Evolutionary conservation across 2,888 invertebrate genomes (phyloP).

Genomic region (Catocala fraxini): DNA sequence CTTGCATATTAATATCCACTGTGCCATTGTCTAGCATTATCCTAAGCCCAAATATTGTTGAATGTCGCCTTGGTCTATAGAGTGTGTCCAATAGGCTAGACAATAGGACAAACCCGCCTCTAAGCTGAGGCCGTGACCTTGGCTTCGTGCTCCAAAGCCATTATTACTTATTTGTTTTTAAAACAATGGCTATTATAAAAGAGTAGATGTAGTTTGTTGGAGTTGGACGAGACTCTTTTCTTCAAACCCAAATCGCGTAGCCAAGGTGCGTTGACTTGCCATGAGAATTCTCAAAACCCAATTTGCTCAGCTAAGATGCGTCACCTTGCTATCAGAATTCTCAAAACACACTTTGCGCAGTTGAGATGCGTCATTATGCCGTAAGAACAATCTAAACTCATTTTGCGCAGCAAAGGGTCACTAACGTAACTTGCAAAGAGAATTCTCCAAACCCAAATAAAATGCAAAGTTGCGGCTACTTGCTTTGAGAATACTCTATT

Average conservation of each 20-base stretch:
- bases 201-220: slow-evolving; percentile 4
- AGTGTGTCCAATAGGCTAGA: slow-evolving; percentile 51
- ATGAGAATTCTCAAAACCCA: too few species aligned
- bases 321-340: too few species aligned
- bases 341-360: too few species aligned
- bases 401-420: too few species aligned
- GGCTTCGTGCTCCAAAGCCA: slow-evolving; percentile 50
- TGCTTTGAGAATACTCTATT: too few species aligned
- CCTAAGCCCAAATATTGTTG: slow-evolving; percentile 25
- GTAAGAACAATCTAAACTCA: too few species aligned
- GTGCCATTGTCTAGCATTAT: slow-evolving; percentile 18
- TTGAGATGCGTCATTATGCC: too few species aligned
- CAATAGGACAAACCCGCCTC: slow-evolving; percentile 57
- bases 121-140: slow-evolving; percentile 59
- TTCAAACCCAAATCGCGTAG: not conserved
- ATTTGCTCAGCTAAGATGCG: too few species aligned
- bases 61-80: slow-evolving; percentile 42
- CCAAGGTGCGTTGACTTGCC: too few species aligned
- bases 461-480: too few species aligned
- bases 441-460: too few species aligned
- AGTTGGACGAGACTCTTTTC: not conserved
- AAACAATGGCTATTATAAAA: slow-evolving; percentile 41
- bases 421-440: too few species aligned
- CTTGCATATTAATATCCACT: not conserved
- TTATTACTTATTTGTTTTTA: slow-evolving; percentile 34